Conservation (phyloP, 2,888 invertebrate genomes). For the Drosophila merina region DNA sequence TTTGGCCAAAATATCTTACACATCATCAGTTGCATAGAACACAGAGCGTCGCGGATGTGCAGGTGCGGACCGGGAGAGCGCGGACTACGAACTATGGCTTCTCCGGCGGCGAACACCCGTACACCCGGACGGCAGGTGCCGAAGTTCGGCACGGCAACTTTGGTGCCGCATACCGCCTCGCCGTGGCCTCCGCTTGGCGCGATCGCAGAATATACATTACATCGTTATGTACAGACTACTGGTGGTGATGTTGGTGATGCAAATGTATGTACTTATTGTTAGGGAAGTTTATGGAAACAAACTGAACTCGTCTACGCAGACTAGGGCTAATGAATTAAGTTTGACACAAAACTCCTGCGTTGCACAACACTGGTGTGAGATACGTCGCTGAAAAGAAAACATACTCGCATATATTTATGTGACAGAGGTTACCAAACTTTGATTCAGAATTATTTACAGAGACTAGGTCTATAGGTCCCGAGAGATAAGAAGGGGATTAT, state of each 20-base stretch:
- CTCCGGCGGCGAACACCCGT: constrained; percentile 8
- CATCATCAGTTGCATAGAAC: constrained; percentile 64
- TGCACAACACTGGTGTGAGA: constrained; percentile 5
- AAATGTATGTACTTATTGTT: not conserved
- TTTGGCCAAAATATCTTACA: constrained; percentile 82
- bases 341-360: constrained; percentile 8
- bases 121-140: constrained; percentile 14
- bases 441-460: constrained; percentile 16
- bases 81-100: no score
- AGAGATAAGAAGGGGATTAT: not conserved
- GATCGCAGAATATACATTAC: not conserved
- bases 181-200: constrained; percentile 69
- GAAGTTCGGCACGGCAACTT: constrained; percentile 49
- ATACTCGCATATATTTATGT: constrained; percentile 21
- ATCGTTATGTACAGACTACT: constrained; percentile 18
- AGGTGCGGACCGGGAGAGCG: constrained; percentile 1
- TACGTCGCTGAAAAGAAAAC: constrained; percentile 17
- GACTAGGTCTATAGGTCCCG: not conserved
- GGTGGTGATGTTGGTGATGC: not conserved
- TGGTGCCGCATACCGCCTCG: constrained; percentile 80
- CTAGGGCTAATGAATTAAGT: constrained; percentile 24
- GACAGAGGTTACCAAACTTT: constrained; percentile 2
- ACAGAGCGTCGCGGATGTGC: constrained; percentile 4
- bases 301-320: constrained; percentile 8
- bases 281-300: constrained; percentile 3